Conservation (phyloP, 2,797 vertebrate genomes). For the Pantherophis alleghaniensis region DNA sequence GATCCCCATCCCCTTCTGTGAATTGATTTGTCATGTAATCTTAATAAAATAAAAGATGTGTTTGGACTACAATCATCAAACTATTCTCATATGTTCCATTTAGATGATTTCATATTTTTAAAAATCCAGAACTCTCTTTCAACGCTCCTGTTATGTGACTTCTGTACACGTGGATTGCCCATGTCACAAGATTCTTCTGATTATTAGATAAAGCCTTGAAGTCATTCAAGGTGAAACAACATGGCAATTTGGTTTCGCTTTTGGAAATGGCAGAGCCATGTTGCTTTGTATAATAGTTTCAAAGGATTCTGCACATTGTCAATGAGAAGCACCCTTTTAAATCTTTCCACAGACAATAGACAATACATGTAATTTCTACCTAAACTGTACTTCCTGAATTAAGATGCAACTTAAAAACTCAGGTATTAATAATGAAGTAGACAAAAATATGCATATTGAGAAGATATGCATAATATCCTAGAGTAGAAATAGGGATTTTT, state of each 20-base stretch:
- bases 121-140: not conserved
- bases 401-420: not conserved
- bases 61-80: not conserved
- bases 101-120: not conserved
- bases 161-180: not conserved
- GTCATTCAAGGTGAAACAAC: not conserved
- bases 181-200: not conserved
- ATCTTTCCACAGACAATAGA: not conserved
- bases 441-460: not conserved
- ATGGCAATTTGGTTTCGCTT: not conserved
- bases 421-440: not conserved
- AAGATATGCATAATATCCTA: not conserved
- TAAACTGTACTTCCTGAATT: not conserved
- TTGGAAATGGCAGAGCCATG: not conserved
- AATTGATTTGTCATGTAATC: not conserved
- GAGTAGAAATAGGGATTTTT: not conserved
- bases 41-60: not conserved
- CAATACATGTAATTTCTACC: not conserved
- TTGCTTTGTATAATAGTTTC: not conserved
- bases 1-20: not conserved
- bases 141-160: not conserved
- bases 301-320: not conserved
- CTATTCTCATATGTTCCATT: not conserved
- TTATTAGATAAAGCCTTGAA: not conserved
- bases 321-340: not conserved